Conservation (phyloP, 2,797 vertebrate species). For the Crenuchus spilurus region DNA sequence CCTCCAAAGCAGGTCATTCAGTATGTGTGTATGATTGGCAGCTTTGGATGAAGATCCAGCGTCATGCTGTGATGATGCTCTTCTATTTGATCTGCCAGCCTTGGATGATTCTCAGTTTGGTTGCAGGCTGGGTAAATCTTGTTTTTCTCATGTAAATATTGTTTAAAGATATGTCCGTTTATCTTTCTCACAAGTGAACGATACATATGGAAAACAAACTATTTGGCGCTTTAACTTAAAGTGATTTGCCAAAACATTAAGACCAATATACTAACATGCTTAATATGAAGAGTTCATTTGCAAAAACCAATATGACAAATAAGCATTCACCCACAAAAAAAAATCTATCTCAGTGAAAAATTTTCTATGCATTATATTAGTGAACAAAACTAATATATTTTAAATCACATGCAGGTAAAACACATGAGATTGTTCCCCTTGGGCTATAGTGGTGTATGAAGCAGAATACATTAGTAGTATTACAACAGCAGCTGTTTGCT, state of each 20-base stretch:
- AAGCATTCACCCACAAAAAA: too few relatives aligned
- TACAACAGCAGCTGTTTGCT: slow-evolving; percentile 23
- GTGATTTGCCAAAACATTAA: too few relatives aligned
- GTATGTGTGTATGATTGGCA: slow-evolving; percentile 28
- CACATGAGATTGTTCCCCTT: slow-evolving; percentile 29
- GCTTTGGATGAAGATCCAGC: slow-evolving; percentile 11
- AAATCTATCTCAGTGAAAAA: not conserved
- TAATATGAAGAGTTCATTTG: too few relatives aligned
- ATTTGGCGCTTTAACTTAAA: too few relatives aligned
- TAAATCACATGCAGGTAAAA: slow-evolving; percentile 12
- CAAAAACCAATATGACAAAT: too few relatives aligned
- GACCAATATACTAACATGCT: too few relatives aligned
- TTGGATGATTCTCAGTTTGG: too few relatives aligned
- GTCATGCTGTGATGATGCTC: slow-evolving; percentile 28
- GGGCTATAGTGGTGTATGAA: slow-evolving; percentile 17
- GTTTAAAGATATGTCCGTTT: too few relatives aligned
- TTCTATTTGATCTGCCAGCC: slow-evolving; percentile 3
- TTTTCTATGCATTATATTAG: not conserved
- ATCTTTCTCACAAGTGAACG: too few relatives aligned
- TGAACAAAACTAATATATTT: not conserved
- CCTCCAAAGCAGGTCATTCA: slow-evolving; percentile 32
- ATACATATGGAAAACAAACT: too few relatives aligned
- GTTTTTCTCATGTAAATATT: too few relatives aligned
- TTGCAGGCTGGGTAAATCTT: too few relatives aligned
- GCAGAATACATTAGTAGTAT: slow-evolving; percentile 18